Conservation (phyloP, 2,888 invertebrate genomes). For the Yponomeuta cagnagella region DNA sequence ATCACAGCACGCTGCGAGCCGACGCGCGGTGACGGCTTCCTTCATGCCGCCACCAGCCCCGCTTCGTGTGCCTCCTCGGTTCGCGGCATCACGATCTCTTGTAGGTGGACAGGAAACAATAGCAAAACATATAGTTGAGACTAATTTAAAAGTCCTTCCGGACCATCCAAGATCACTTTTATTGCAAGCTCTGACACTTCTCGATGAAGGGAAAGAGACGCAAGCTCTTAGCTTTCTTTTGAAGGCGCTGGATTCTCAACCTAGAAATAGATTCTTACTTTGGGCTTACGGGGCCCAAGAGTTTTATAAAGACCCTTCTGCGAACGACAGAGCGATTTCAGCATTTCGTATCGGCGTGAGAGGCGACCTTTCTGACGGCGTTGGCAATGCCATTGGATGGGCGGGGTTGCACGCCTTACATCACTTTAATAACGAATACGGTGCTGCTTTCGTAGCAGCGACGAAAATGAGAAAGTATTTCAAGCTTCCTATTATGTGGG, state of each 20-base stretch:
- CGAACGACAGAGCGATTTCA: conserved; percentile 36
- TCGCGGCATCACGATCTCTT: conserved; percentile 46
- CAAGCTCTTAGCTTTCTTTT: conserved; percentile 45
- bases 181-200: conserved; percentile 45
- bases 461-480: conserved; percentile 59
- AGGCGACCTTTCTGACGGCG: conserved; percentile 55
- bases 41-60: conserved; percentile 57
- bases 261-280: conserved; percentile 51
- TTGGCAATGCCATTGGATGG: conserved; percentile 58
- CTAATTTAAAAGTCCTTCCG: conserved; percentile 34
- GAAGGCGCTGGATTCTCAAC: conserved; percentile 40
- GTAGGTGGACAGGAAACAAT: conserved; percentile 48
- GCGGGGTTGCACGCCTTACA: conserved; percentile 56
- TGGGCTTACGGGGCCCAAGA: conserved; percentile 55
- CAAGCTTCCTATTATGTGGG: conserved; percentile 51
- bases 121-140: conserved; percentile 38
- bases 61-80: conserved; percentile 30
- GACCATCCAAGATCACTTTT: conserved; percentile 46
- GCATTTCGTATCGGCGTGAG: conserved; percentile 58
- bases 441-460: conserved; percentile 51
- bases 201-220: conserved; percentile 43
- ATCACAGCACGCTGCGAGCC: conserved; percentile 53
- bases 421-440: conserved; percentile 38
- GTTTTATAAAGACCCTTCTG: conserved; percentile 41
- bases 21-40: conserved; percentile 59